Evolutionary conservation across 2,113 vertebrate species (phyloP).

Genomic region (Tragelaphus imberbis): DNA sequence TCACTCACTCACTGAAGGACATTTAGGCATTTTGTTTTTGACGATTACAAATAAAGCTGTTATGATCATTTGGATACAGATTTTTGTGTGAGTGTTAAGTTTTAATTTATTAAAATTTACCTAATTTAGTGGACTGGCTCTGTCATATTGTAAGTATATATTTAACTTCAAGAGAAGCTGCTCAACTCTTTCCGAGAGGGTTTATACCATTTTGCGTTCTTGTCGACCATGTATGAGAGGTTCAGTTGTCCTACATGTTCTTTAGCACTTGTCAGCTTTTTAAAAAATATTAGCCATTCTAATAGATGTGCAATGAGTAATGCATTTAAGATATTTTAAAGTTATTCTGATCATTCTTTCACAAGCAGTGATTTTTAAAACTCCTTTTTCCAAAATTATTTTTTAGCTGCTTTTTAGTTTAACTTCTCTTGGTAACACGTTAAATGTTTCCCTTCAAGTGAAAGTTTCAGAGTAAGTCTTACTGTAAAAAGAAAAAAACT

Average conservation of each 20-base stretch:
- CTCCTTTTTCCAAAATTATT: not conserved
- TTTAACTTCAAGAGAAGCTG: not conserved
- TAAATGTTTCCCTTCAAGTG: not conserved
- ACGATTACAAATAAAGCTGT: not conserved
- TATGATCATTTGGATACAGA: not conserved
- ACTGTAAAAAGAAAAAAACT: not conserved
- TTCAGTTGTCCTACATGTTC: not conserved
- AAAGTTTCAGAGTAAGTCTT: not conserved
- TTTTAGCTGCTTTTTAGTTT: not conserved
- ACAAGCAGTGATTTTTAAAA: not conserved
- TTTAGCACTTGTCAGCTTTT: not conserved
- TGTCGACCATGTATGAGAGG: not conserved
- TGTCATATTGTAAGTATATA: not conserved
- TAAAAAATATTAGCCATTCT: not conserved
- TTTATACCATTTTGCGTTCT: not conserved
- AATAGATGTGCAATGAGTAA: not conserved
- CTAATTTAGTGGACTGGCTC: not conserved
- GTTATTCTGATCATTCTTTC: not conserved
- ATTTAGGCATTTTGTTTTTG: not conserved
- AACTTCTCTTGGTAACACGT: not conserved
- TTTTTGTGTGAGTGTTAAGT: not conserved
- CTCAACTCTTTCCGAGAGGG: not conserved
- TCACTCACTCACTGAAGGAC: not conserved
- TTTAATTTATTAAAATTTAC: not conserved
- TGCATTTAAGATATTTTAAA: not conserved